Evolutionary conservation across 2,113 vertebrate genomes (phyloP), one percentile per base, ranked within the genome.

Genomic region (Rhagologus leucostigma): DNA sequence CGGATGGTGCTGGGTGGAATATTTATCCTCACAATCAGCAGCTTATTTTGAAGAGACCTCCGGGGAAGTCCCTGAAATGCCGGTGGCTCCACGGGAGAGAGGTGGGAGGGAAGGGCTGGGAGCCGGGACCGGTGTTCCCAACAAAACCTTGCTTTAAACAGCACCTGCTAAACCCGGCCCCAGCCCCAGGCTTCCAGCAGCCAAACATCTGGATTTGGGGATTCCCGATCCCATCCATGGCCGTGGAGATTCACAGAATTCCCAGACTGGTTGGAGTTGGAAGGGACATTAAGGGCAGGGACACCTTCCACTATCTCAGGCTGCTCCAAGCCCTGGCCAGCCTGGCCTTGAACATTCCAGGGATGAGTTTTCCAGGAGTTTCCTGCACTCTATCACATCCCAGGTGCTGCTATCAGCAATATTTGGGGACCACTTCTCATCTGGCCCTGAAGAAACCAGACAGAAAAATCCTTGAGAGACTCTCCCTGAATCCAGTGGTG

Each of bases 401-500:
- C 21, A 21, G 32, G 22, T 21, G 11, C 37, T 76, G 52, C 62
- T 41, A 0, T 46, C 81, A 29, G 47, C 30, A 12, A 2, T 2
- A 10, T n/a, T 63, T 16, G 56, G 62, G 42, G 15, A 9, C 5
- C 55, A 3, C 10, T 35, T 27, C 39, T 42, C 29, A 10, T 7
- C 44, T 16, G 8, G 4, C 18, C 35, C n/a, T n/a, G n/a, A n/a
- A n/a, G n/a, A n/a, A n/a, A n/a, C n/a, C 56, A 4, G 50, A 15
- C 15, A 69, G 26, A 57, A 63, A 30, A 67, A n/a, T n/a, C n/a
- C n/a, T n/a, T n/a, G n/a, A n/a, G n/a, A 0, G 2, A 3, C 7
- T 70, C 2, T 4, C 13, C 2, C 5, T 1, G 6, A 35, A 29
- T n/a, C 22, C 64, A 11, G 67, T 0, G 44, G 30, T 18, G 39